phyloP scores from a whole-genome alignment of 1,140 invertebrate genomes.

The Lepidurus arcticus region DNA sequence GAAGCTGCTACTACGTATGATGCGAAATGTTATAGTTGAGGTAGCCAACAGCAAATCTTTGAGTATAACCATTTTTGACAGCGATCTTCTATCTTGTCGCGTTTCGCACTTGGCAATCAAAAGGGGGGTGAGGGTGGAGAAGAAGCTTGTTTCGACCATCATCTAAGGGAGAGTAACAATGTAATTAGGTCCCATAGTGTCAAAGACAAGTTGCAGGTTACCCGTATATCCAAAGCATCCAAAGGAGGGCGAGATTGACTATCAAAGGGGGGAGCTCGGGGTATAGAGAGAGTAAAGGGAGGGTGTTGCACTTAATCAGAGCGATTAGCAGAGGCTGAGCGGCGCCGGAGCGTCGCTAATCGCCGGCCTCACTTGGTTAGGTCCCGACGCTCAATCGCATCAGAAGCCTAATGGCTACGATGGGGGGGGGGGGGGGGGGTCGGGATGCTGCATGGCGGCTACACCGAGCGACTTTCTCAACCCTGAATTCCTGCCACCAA shows the following conservation, averaged over 20 bases:
- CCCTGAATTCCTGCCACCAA: conserved; percentile 14
- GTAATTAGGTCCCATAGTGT: conserved; percentile 15
- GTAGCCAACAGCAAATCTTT: background rate
- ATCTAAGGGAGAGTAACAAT: conserved; percentile 22
- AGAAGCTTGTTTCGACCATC: background rate
- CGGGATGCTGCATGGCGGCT: background rate
- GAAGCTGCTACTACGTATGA: too few species aligned
- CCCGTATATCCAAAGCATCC: background rate
- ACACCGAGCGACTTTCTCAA: background rate
- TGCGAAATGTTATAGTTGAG: too few species aligned
- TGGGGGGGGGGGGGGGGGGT: background rate
- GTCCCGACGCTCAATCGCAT: conserved; percentile 20
- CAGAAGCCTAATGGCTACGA: conserved; percentile 7
- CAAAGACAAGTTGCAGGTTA: conserved; percentile 16
- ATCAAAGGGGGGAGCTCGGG: background rate
- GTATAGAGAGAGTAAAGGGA: background rate
- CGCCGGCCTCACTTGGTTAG: conserved; percentile 20
- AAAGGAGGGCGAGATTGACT: background rate
- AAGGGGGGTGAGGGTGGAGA: background rate
- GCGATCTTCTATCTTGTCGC: background rate
- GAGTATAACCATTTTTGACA: background rate
- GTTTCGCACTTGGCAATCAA: conserved; percentile 5
- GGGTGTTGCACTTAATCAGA: conserved; percentile 18
- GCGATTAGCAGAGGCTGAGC: conserved; percentile 20
- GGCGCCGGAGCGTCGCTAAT: conserved; percentile 16